A percentile compares a stretch with the other conserved stretches of the same genome.
phyloP scores from a whole-genome alignment of 1,140 invertebrate species.

The Hydropsyche tenuis region DNA sequence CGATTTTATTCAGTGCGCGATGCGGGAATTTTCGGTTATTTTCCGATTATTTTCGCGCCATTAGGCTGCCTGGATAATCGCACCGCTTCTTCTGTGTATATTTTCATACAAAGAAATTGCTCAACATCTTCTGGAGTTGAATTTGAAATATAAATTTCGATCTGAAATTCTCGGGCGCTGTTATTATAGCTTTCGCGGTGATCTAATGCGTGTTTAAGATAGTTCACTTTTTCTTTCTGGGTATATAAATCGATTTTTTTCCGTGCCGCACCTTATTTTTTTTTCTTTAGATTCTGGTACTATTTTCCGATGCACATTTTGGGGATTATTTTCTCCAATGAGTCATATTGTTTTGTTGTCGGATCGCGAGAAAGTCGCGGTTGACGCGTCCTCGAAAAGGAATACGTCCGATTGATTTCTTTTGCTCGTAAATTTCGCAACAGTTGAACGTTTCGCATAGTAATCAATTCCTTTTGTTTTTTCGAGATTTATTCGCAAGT shows the following conservation, averaged over 20 bases:
- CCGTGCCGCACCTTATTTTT: too few relatives aligned
- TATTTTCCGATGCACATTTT: too few relatives aligned
- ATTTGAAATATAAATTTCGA: too few relatives aligned
- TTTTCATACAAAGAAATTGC: too few relatives aligned
- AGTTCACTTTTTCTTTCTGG: too few relatives aligned
- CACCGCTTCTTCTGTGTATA: not conserved
- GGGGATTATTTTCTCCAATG: conserved; percentile 2
- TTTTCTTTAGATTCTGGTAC: too few relatives aligned
- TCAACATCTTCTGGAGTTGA: not conserved
- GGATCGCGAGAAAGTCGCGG: conserved; percentile 19
- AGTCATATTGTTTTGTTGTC: conserved; percentile 17
- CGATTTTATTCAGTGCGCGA: not conserved
- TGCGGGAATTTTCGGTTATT: not conserved
- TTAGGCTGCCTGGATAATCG: conserved; percentile 1
- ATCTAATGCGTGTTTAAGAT: too few relatives aligned
- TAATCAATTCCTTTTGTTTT: not conserved
- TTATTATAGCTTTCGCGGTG: too few relatives aligned
- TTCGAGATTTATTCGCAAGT: too few relatives aligned
- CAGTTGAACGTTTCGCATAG: conserved; percentile 4
- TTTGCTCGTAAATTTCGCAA: conserved; percentile 21
- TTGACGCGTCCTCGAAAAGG: not conserved
- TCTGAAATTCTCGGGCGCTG: too few relatives aligned
- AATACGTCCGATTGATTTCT: conserved; percentile 17
- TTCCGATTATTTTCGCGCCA: not conserved
- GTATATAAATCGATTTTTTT: too few relatives aligned